Conservation (phyloP, 2,888 invertebrate genomes). For the Parnassius apollo region DNA sequence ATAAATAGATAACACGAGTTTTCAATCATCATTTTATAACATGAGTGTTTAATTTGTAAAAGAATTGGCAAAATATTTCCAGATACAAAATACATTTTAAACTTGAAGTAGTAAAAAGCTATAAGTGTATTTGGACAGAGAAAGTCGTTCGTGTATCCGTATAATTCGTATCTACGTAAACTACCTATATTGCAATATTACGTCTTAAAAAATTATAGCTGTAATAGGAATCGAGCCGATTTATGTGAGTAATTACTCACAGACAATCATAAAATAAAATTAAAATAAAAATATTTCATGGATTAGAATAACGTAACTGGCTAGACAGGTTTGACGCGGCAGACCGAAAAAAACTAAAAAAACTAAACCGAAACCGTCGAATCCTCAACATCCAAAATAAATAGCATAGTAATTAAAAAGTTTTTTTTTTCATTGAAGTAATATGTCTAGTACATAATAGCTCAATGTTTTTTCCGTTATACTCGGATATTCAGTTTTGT, state of each 20-base stretch:
- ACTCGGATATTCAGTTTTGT: conserved; percentile 36
- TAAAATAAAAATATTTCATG: conserved; percentile 10
- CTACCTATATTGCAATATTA: not conserved
- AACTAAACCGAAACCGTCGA: conserved; percentile 42
- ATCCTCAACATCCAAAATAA: conserved; percentile 39
- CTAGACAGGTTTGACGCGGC: conserved; percentile 56
- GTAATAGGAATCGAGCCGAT: not conserved
- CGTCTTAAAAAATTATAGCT: not conserved
- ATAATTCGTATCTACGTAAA: conserved; percentile 2
- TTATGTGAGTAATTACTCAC: not conserved
- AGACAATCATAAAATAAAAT: not conserved
- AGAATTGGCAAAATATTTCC: too few relatives aligned
- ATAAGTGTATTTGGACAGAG: conserved; percentile 1
- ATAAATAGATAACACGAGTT: too few relatives aligned
- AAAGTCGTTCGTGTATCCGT: not conserved
- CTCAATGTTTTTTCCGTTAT: conserved; percentile 32
- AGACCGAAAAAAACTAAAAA: conserved; percentile 51
- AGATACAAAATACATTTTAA: too few relatives aligned
- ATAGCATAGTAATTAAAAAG: conserved; percentile 36
- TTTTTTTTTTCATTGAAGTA: conserved; percentile 32
- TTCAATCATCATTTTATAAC: too few relatives aligned
- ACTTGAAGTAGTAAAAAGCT: not conserved
- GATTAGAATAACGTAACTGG: conserved; percentile 33
- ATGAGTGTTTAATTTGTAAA: too few relatives aligned
- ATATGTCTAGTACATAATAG: too few relatives aligned